Percentiles rank a stretch among this genome's conserved stretches.
Evolutionary conservation across 2,113 vertebrate species (phyloP).

Genomic region (Tenrec ecaudatus): DNA sequence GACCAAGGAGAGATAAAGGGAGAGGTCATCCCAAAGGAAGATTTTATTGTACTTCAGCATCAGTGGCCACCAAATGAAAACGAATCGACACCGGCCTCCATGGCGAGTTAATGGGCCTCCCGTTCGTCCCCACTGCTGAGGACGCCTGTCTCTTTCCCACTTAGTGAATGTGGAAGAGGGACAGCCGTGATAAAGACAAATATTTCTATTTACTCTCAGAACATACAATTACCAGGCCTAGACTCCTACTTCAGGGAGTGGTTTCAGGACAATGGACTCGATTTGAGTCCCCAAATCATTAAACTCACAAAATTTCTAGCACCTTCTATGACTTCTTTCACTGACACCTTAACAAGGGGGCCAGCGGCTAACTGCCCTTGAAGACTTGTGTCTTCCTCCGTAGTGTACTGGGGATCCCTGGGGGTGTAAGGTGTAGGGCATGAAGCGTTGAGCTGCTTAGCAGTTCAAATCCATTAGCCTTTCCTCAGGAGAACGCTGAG

Average conservation of each 20-base stretch:
- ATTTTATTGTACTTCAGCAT: slow-evolving; percentile 72
- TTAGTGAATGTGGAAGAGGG: not conserved
- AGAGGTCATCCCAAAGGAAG: slow-evolving; percentile 72
- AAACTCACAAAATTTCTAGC: slow-evolving; percentile 42
- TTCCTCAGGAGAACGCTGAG: too few species aligned
- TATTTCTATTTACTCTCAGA: slow-evolving; percentile 29
- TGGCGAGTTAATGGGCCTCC: not conserved
- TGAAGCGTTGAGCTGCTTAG: too few species aligned
- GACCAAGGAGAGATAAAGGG: slow-evolving; percentile 43
- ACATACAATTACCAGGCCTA: slow-evolving; percentile 32
- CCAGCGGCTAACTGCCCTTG: not conserved
- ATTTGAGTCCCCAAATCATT: not conserved
- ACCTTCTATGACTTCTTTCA: not conserved
- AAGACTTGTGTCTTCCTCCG: not conserved
- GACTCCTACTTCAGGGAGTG: not conserved
- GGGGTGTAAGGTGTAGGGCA: too few species aligned
- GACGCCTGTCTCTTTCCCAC: slow-evolving; percentile 41
- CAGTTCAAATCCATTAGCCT: too few species aligned
- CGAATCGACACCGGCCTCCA: slow-evolving; percentile 55
- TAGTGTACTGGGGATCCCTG: too few species aligned
- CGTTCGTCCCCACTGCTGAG: not conserved
- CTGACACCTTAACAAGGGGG: slow-evolving; percentile 17
- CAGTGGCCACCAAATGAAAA: slow-evolving; percentile 75
- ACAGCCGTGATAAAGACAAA: slow-evolving; percentile 63
- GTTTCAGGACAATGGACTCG: not conserved